A percentile compares a stretch with the other conserved stretches of the same genome.
phyloP scores from a whole-genome alignment of 2,797 vertebrate genomes.

The Epinephelus malabaricus region DNA sequence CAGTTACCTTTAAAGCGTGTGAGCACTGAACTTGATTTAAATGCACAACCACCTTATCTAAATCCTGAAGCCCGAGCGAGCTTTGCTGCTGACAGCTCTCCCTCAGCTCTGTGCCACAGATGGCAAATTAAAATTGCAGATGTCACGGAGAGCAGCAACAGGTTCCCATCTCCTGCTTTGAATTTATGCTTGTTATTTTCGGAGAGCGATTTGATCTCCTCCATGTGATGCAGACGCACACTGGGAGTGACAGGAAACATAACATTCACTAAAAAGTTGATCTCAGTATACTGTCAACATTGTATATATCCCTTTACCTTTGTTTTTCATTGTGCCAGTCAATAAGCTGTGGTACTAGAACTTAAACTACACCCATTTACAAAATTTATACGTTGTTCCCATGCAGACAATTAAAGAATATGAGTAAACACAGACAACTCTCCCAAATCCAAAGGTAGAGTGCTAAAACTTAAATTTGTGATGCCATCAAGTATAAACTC shows the following conservation, averaged over 20 bases:
- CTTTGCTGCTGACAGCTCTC: constrained; percentile 18
- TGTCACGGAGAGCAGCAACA: constrained; percentile 44
- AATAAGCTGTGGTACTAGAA: neutral
- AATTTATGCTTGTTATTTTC: constrained; percentile 23
- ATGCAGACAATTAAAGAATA: too few species aligned
- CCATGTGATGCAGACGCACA: neutral
- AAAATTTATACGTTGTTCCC: too few species aligned
- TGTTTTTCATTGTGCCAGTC: neutral
- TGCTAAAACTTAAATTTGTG: too few species aligned
- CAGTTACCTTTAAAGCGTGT: neutral
- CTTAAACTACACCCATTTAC: too few species aligned
- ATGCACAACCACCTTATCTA: constrained; percentile 27
- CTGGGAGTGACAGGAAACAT: constrained; percentile 1
- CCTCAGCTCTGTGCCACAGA: constrained; percentile 12
- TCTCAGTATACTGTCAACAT: neutral
- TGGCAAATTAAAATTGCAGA: constrained; percentile 40
- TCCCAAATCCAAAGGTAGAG: too few species aligned
- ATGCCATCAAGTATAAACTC: too few species aligned
- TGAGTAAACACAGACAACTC: too few species aligned
- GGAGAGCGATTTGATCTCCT: constrained; percentile 3
- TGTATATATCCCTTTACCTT: neutral
- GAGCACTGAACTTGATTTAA: constrained; percentile 10
- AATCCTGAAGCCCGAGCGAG: constrained; percentile 10
- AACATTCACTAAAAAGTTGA: neutral
- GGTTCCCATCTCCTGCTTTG: constrained; percentile 14